Conservation (phyloP, 2,113 vertebrate genomes). For the Parus major region DNA sequence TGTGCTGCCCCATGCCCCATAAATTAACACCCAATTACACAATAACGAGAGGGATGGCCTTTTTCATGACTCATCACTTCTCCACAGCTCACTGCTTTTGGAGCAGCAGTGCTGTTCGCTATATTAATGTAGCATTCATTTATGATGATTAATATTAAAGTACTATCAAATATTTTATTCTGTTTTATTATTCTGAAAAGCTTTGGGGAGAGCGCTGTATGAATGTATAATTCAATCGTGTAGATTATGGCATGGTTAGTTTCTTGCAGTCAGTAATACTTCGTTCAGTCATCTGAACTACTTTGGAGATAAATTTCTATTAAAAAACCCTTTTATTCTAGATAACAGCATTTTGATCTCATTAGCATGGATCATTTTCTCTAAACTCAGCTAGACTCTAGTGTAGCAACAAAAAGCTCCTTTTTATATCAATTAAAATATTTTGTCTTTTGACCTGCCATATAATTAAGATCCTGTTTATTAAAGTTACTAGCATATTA, state of each 20-base stretch:
- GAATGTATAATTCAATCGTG: constrained; percentile 31
- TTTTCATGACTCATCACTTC: constrained; percentile 26
- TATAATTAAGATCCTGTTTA: constrained; percentile 72
- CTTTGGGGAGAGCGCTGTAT: background rate
- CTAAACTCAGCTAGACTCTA: constrained; percentile 49
- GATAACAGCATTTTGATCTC: constrained; percentile 68
- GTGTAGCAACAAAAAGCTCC: constrained; percentile 26
- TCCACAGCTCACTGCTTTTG: constrained; percentile 15
- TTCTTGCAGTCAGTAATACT: constrained; percentile 27
- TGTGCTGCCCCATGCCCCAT: background rate
- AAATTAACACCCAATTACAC: constrained; percentile 34
- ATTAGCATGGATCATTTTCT: constrained; percentile 66
- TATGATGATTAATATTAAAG: constrained; percentile 65
- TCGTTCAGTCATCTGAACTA: constrained; percentile 36
- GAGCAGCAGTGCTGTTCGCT: background rate
- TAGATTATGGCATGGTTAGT: constrained; percentile 15
- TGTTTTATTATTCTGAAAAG: constrained; percentile 7
- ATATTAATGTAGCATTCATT: constrained; percentile 59
- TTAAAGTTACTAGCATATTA: constrained; percentile 72
- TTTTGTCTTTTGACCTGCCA: constrained; percentile 51
- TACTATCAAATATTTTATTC: constrained; percentile 61
- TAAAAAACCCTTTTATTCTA: constrained; percentile 60
- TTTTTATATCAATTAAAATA: constrained; percentile 64
- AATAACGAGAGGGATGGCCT: background rate
- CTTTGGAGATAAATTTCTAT: constrained; percentile 63